Evolutionary conservation across 2,113 vertebrate genomes (phyloP), one percentile per base, ranked within the genome.

Genomic region (Tor tambroides): DNA sequence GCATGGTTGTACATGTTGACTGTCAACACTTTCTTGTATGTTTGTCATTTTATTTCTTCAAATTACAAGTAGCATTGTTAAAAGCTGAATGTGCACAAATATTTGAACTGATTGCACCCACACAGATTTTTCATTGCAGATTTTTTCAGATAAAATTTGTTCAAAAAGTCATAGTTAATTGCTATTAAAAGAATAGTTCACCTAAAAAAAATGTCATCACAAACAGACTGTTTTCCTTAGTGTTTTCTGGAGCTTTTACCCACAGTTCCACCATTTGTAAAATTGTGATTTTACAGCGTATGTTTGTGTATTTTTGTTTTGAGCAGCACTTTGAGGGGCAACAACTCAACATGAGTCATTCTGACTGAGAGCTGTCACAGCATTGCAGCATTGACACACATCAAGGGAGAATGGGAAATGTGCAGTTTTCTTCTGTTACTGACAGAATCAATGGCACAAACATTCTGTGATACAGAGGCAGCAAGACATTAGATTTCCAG

Each of bases 291-390:
- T 43, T 28, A 9, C 3, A 28, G 4, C 3, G 7, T 7, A 77
- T 46, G n/a, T 19, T 77, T 77, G 74, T 77, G 74, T 51, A 19
- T 51, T 26, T 30, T 77, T 49, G 74, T 77, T 77, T 51, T 2
- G 6, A 75, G 21, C 71, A 75, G 30, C 67, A 71, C 67, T 35
- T 35, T 35, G 61, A 21, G 19, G 67, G 67, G 15, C 30, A 71
- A 23, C 23, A 75, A 75, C 38, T 75, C 71, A 75, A 12, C 35
- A n/a, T 74, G 71, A 77, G 23, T 76, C 74, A 49, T 49, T 26
- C 23, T 49, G 43, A 77, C 41, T 43, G 74, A 77, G 43, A 77
- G 14, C 74, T 77, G 74, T 51, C 74, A 49, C 43, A 30, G 74
- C 43, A 49, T 49, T 30, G n/a, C 14, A 9, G 74, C n/a, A 17